Percentiles rank a stretch among this genome's conserved stretches.
Evolutionary conservation across 2,113 vertebrate genomes (phyloP).

Genomic region (Acanthisitta chloris): DNA sequence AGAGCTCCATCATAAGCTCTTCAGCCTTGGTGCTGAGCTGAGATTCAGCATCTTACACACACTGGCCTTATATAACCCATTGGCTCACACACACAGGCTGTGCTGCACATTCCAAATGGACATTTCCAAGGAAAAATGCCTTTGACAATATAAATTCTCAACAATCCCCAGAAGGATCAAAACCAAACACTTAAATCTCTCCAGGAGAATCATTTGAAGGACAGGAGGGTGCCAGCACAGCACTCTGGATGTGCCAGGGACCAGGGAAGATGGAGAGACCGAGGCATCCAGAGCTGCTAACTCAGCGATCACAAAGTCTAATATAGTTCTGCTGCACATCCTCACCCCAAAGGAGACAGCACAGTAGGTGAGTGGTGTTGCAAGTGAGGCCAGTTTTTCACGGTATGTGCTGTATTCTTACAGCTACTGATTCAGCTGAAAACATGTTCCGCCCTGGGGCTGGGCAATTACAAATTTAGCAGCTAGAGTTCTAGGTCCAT

Average conservation of each 20-base stretch:
- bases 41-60: not conserved
- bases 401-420: not conserved
- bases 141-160: not conserved
- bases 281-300: not conserved
- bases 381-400: slow-evolving; percentile 20
- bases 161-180: not conserved
- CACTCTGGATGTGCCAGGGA: not conserved
- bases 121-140: not conserved
- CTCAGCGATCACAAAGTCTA: not conserved
- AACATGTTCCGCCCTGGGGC: slow-evolving; percentile 39
- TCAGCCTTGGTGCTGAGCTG: not conserved
- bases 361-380: not conserved
- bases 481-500: slow-evolving; percentile 31
- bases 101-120: not conserved
- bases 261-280: not conserved
- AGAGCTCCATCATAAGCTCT: not conserved
- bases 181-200: not conserved
- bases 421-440: slow-evolving; percentile 49
- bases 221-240: not conserved
- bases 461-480: slow-evolving; percentile 54
- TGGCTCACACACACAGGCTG: not conserved
- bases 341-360: not conserved
- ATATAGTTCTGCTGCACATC: not conserved
- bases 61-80: not conserved
- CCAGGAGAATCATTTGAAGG: not conserved